Base-by-base conservation (phyloP, 2,113 vertebrate species). In the Tupaia chinensis region DNA sequence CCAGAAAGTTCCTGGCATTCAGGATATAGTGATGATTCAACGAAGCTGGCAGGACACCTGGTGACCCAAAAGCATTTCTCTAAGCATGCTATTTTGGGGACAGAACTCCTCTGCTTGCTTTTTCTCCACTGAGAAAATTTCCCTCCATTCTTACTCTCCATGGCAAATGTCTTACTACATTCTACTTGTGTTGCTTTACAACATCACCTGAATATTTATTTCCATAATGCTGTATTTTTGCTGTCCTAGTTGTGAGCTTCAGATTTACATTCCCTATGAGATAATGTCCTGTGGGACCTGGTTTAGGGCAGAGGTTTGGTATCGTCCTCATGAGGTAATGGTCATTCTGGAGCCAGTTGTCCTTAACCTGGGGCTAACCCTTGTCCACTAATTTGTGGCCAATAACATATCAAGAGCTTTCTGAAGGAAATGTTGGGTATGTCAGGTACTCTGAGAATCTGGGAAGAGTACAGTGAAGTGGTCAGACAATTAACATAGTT, bases 401-500 rank as follows among this genome's bases (percentile, higher is more conserved):
- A 87, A 65, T 54, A 29, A 91, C 81, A 22, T 93, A 56, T 66
- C 58, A 65, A 34, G 9, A 80, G 19, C 20, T 86, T 92, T 96
- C 60, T 78, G 27, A 22, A 91, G 76, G 89, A 93, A 77, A 74
- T 63, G 63, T 86, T 94, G 68, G 34, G 88, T 80, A 11, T 94
- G 73, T 81, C 65, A 85, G 81, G 63, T 27, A 74, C 69, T 70
- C 81, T 93, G 88, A 88, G 70, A 89, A 77, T 93, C 66, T 93
- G 68, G 95, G 91, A 94, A 73, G 65, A 29, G 76, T 89, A 53
- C 32, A 79, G 76, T 91, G 87, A 96, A 72, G 84, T 66, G 93
- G 87, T 89, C 58, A 82, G 53, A 92, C 17, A 91, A 65, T 84
- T 94, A 89, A 61, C 34, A 56, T 89, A 87, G 72, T 68, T 89